Evolutionary conservation across 2,113 vertebrate genomes (phyloP).

Genomic region (Otis tarda): DNA sequence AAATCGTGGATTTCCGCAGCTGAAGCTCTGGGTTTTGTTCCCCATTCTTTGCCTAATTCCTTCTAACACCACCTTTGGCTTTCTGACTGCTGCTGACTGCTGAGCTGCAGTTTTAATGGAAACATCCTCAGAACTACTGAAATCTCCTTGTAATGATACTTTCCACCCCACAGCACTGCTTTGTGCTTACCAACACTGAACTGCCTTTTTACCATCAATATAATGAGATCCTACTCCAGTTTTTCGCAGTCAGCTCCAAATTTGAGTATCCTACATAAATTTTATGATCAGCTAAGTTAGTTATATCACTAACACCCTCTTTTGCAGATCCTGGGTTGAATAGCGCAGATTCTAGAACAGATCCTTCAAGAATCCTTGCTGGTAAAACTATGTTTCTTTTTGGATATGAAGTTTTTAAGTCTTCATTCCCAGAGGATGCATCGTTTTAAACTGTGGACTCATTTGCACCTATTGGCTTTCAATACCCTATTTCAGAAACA

Average conservation of each 20-base stretch:
- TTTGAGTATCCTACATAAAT: neutral
- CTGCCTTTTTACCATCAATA: neutral
- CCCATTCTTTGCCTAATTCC: neutral
- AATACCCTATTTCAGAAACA: neutral
- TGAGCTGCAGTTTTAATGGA: neutral
- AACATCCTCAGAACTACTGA: neutral
- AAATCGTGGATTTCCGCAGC: neutral
- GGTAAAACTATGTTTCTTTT: neutral
- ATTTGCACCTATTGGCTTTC: neutral
- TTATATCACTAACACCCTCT: neutral
- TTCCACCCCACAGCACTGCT: neutral
- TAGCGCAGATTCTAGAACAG: neutral
- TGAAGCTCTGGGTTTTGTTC: conserved; percentile 11
- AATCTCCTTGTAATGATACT: neutral
- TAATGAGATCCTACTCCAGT: neutral
- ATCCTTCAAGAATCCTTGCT: neutral
- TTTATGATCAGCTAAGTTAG: neutral
- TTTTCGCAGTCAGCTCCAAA: neutral
- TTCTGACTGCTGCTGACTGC: neutral
- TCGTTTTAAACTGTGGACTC: neutral
- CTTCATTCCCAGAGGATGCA: neutral
- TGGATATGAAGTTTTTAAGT: neutral
- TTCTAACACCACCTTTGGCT: neutral
- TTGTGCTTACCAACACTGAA: neutral
- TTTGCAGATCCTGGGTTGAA: neutral